phyloP scores from a whole-genome alignment of 2,888 invertebrate genomes.

The Drosophila stalkeri region DNA sequence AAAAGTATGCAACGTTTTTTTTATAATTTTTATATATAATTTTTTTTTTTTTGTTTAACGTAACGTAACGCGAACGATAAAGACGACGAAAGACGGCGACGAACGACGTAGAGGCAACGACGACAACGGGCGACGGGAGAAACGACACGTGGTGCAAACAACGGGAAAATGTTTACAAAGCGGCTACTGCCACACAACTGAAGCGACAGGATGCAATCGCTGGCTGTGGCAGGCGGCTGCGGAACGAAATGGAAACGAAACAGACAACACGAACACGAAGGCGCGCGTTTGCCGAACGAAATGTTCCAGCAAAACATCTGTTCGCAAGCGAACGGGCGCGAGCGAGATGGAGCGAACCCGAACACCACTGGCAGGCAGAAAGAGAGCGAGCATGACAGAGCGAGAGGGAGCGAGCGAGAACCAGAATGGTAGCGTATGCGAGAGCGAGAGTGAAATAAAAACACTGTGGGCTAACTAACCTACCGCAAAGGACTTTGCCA shows the following conservation, averaged over 20 bases:
- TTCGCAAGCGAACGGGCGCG: slow-evolving; percentile 44
- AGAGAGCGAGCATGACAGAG: slow-evolving; percentile 8
- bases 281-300: slow-evolving; percentile 33
- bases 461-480: slow-evolving; percentile 64
- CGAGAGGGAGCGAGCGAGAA: slow-evolving; percentile 3
- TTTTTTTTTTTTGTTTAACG: slow-evolving; percentile 28
- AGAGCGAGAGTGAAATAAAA: slow-evolving; percentile 24
- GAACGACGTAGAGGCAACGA: slow-evolving; percentile 59
- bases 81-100: slow-evolving; percentile 66
- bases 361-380: neutral
- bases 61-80: slow-evolving; percentile 55
- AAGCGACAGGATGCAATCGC: slow-evolving; percentile 71
- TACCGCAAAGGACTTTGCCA: slow-evolving; percentile 64
- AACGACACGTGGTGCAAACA: slow-evolving; percentile 73
- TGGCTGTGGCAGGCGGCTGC: slow-evolving; percentile 45
- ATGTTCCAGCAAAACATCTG: slow-evolving; percentile 53
- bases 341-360: slow-evolving; percentile 5
- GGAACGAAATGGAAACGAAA: slow-evolving; percentile 68
- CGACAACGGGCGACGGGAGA: slow-evolving; percentile 58
- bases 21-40: neutral
- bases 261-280: slow-evolving; percentile 48
- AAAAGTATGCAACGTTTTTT: slow-evolving; percentile 42
- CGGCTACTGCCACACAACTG: slow-evolving; percentile 80
- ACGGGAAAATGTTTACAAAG: slow-evolving; percentile 78
- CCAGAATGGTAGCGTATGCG: neutral